Conservation (phyloP, 2,888 invertebrate genomes). For the Syrphus vitripennis region DNA sequence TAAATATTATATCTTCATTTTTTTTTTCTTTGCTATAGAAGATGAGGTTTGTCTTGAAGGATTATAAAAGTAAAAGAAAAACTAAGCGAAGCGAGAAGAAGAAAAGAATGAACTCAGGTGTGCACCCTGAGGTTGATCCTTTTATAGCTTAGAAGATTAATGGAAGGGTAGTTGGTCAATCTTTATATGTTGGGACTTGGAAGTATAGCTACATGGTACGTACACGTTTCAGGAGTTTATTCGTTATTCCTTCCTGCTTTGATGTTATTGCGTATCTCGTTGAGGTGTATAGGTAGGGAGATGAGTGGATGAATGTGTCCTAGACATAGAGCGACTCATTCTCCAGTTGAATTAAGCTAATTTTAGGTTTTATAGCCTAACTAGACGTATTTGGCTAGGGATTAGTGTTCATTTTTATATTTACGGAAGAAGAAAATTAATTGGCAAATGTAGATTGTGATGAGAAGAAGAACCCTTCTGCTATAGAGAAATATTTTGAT, state of each 20-base stretch:
- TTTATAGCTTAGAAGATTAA: constrained; percentile 65
- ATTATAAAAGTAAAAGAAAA: constrained; percentile 24
- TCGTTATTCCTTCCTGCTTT: background rate
- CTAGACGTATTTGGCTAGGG: background rate
- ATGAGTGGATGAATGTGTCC: constrained; percentile 42
- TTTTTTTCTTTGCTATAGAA: constrained; percentile 29
- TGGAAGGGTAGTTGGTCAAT: constrained; percentile 67
- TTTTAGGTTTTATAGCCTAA: constrained; percentile 45
- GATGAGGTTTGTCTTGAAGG: constrained; percentile 59
- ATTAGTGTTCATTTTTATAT: constrained; percentile 24
- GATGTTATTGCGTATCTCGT: constrained; percentile 30
- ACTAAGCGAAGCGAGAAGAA: background rate
- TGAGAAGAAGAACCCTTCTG: constrained; percentile 48
- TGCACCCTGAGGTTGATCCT: constrained; percentile 57
- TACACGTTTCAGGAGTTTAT: constrained; percentile 40
- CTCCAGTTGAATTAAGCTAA: constrained; percentile 33
- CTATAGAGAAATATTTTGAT: constrained; percentile 19
- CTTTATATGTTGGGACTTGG: background rate
- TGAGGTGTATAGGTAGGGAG: constrained; percentile 8
- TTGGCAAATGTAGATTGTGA: constrained; percentile 27
- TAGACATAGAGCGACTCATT: constrained; percentile 9
- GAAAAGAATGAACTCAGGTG: constrained; percentile 64
- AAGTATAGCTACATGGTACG: background rate
- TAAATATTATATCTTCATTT: constrained; percentile 75
- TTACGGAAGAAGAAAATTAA: constrained; percentile 23